Evolutionary conservation across 2,888 invertebrate species (phyloP).

Genomic region (Caenorhabditis imperialis): DNA sequence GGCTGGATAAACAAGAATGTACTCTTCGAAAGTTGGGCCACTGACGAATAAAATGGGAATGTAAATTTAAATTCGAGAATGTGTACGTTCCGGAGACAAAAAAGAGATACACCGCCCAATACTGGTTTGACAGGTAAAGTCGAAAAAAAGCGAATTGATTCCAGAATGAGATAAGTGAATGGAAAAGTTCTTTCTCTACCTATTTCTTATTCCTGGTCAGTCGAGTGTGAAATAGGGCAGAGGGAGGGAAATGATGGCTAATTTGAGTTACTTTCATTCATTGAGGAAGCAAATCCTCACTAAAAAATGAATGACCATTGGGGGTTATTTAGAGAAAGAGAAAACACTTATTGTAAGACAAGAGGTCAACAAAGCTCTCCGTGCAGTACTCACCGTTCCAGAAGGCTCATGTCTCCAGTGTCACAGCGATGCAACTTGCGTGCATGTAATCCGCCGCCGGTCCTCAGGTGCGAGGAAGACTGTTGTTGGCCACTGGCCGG

Average conservation of each 20-base stretch:
- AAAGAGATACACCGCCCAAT: no score
- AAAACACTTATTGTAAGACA: no score
- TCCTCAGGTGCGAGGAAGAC: constrained; percentile 25
- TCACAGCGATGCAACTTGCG: constrained; percentile 52
- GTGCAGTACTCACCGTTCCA: constrained; percentile 52
- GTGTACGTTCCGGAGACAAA: no score
- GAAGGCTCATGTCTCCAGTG: constrained; percentile 44
- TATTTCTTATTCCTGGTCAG: constrained; percentile 49
- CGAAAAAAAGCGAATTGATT: constrained; percentile 8
- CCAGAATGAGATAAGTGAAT: constrained; percentile 26
- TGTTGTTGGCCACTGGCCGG: constrained; percentile 26
- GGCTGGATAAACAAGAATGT: constrained; percentile 2
- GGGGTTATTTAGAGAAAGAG: no score
- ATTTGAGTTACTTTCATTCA: constrained; percentile 36
- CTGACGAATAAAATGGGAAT: no score
- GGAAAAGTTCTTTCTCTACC: background rate
- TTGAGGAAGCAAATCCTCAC: background rate
- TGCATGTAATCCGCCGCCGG: constrained; percentile 43
- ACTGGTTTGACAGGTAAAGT: background rate
- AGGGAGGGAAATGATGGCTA: constrained; percentile 4
- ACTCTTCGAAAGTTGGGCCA: no score
- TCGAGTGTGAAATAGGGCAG: constrained; percentile 32
- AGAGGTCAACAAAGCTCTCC: no score
- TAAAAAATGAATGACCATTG: no score
- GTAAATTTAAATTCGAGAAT: no score